Percentiles rank a stretch among this genome's conserved stretches.
These are phyloP conservation scores for Merodon equestris DNA, from an alignment of 2,888 invertebrate genomes.

Conservation along the genomic window DNA sequence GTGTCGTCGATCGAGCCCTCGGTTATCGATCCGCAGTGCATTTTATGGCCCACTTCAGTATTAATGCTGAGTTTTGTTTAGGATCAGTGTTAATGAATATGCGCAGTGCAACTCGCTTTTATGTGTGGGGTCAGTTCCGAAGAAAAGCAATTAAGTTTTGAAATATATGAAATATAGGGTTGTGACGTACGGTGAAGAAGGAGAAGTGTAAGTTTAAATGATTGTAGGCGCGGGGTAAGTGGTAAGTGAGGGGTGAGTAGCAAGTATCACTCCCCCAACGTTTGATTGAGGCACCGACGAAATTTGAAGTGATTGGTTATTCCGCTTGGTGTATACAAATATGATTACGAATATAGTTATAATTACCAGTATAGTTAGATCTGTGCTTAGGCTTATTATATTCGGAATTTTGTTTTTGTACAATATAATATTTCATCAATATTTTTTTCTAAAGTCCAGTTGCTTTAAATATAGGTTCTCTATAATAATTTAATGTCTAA, in stretches of 20 bases:
- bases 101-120: too few relatives aligned
- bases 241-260: too few relatives aligned
- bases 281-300: conserved; percentile 18
- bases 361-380: not conserved
- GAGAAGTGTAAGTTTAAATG: not conserved
- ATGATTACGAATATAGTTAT: not conserved
- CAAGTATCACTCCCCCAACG: conserved; percentile 4
- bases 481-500: not conserved
- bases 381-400: conserved; percentile 7
- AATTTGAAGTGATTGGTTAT: conserved; percentile 11
- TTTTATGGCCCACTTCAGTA: too few relatives aligned
- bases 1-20: too few relatives aligned
- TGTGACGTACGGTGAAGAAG: too few relatives aligned
- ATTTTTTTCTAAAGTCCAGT: conserved; percentile 7
- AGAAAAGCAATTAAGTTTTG: too few relatives aligned
- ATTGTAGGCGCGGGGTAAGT: not conserved
- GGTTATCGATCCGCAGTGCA: too few relatives aligned
- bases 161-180: too few relatives aligned
- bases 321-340: conserved; percentile 2
- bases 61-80: too few relatives aligned
- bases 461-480: conserved; percentile 7
- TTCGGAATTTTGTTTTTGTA: not conserved
- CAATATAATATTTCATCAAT: not conserved
- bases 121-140: too few relatives aligned
- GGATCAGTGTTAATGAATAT: too few relatives aligned